Evolutionary conservation across 2,797 vertebrate species (phyloP).

Genomic region (Diplodus puntazzo): DNA sequence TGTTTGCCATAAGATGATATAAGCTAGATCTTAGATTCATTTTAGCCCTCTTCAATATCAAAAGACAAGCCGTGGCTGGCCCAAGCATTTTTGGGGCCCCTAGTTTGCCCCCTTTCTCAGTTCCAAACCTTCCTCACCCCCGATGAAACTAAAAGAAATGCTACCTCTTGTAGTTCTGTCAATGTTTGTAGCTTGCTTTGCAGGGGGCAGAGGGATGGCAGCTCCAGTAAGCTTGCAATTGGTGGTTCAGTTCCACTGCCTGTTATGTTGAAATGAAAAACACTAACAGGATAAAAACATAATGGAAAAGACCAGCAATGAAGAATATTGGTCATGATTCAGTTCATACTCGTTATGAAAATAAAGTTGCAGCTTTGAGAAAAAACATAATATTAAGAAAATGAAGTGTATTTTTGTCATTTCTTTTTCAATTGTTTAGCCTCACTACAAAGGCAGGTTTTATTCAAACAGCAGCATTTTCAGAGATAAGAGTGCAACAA

Average conservation of each 20-base stretch:
- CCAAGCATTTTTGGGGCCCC: background rate
- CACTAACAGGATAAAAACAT: background rate
- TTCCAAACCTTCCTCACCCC: background rate
- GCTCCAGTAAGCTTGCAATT: background rate
- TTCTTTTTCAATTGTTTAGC: background rate
- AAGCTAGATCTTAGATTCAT: constrained; percentile 4
- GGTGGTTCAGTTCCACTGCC: background rate
- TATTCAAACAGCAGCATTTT: background rate
- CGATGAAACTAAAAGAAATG: background rate
- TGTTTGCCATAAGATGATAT: constrained; percentile 30
- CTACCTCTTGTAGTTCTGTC: background rate
- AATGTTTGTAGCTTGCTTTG: background rate
- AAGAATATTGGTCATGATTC: background rate
- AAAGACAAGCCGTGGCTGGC: background rate
- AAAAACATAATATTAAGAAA: background rate
- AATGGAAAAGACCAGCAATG: background rate
- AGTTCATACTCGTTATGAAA: background rate
- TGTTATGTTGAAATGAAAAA: background rate
- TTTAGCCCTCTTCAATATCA: constrained; percentile 2
- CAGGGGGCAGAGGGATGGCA: background rate
- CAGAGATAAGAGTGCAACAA: background rate
- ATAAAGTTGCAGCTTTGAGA: no score
- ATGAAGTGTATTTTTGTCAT: background rate
- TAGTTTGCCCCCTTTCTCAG: background rate
- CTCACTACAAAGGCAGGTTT: background rate